Evolutionary conservation across 2,888 invertebrate genomes (phyloP).

Genomic region (Podabrus alpinus): DNA sequence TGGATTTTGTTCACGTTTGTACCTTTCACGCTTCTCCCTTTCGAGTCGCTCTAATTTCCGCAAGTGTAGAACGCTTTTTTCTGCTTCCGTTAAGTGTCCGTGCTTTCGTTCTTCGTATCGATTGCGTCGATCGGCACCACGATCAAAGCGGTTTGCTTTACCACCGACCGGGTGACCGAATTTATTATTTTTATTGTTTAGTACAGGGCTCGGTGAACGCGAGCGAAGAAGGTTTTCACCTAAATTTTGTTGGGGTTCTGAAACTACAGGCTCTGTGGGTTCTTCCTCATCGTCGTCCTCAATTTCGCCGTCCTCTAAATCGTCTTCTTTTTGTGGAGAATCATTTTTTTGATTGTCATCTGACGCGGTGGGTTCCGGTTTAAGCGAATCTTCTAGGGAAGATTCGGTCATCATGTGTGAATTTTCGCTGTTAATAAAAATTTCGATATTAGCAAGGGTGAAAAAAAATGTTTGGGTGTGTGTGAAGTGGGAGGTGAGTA

Average conservation of each 20-base stretch:
- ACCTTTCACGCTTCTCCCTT: slow-evolving; percentile 45
- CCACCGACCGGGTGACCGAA: slow-evolving; percentile 4
- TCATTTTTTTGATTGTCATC: slow-evolving; percentile 7
- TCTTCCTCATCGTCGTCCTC: slow-evolving; percentile 69
- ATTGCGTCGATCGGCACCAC: slow-evolving; percentile 32
- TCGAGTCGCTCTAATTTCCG: slow-evolving; percentile 52
- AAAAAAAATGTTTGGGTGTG: not conserved
- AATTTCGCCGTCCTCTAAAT: slow-evolving; percentile 87
- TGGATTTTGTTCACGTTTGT: slow-evolving; percentile 43
- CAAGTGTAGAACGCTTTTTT: slow-evolving; percentile 53
- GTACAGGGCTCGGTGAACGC: not conserved
- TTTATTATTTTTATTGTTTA: not conserved
- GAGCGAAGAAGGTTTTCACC: not conserved
- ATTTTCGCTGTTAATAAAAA: not conserved
- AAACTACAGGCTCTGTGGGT: not conserved
- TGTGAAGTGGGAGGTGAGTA: not conserved
- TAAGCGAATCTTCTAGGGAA: not conserved
- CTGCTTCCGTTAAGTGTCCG: slow-evolving; percentile 54
- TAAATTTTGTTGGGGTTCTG: slow-evolving; percentile 43
- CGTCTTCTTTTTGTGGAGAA: slow-evolving; percentile 55
- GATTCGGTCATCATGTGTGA: not conserved
- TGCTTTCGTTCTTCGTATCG: slow-evolving; percentile 44
- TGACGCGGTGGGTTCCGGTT: not conserved
- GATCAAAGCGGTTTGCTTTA: slow-evolving; percentile 22
- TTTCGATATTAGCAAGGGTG: not conserved